Conservation (phyloP, 2,888 invertebrate species). For the Parelbella ahira region DNA sequence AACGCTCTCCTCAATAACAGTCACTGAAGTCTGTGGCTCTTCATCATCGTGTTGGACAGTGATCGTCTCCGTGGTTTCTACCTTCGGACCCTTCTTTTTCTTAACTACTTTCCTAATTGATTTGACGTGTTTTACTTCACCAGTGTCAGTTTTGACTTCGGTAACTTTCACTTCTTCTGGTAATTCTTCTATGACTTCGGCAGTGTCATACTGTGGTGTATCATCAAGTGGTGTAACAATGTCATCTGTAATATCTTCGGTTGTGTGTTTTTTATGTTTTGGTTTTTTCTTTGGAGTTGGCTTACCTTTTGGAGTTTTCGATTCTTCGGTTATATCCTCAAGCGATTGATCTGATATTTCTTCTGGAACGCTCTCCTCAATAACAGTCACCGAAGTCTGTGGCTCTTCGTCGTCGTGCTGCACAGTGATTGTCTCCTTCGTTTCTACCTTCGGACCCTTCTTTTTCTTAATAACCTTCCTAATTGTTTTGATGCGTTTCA, state of each 20-base stretch:
- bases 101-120: constrained; percentile 43
- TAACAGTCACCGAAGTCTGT: constrained; percentile 32
- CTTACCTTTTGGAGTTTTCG: no score
- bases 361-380: constrained; percentile 32
- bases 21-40: constrained; percentile 34
- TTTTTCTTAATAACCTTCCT: constrained; percentile 45
- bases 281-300: no score
- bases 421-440: constrained; percentile 35
- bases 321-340: no score
- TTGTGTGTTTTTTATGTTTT: no score
- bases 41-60: constrained; percentile 34
- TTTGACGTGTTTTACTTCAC: constrained; percentile 45
- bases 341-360: constrained; percentile 30
- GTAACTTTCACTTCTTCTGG: constrained; percentile 40
- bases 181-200: constrained; percentile 37
- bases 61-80: constrained; percentile 35
- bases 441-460: constrained; percentile 27
- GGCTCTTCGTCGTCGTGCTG: constrained; percentile 36
- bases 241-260: no score
- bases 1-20: constrained; percentile 27
- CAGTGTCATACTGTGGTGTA: constrained; percentile 34
- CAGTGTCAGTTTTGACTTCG: constrained; percentile 52
- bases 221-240: no score
- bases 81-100: constrained; percentile 33
- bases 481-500: constrained; percentile 42